These are phyloP conservation scores for Neocrepidodera transversa DNA, from an alignment of 2,888 invertebrate genomes.

Conservation along the genomic window DNA sequence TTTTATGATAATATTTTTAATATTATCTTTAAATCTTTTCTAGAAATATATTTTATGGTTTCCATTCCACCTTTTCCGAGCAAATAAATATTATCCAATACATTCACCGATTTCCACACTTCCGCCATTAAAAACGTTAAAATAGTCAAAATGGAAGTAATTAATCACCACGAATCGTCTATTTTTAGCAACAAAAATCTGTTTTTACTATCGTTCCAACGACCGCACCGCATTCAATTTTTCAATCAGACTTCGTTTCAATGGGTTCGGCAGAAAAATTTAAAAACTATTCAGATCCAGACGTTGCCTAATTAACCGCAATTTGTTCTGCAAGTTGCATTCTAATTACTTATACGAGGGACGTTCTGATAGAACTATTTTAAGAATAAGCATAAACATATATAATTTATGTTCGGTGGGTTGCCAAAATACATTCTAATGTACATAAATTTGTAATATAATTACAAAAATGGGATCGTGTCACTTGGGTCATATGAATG, in stretches of 20 bases:
- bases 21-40: too few relatives aligned
- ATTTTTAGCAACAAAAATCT: neutral
- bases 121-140: slow-evolving; percentile 1
- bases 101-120: slow-evolving; percentile 2
- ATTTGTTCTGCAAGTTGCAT: slow-evolving; percentile 1
- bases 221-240: neutral
- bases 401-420: too few relatives aligned
- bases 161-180: neutral
- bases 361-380: neutral
- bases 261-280: neutral
- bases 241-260: neutral
- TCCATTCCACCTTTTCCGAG: too few relatives aligned
- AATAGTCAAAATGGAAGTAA: slow-evolving; percentile 5
- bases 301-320: neutral
- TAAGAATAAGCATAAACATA: too few relatives aligned
- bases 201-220: slow-evolving; percentile 1
- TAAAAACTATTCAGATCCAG: neutral
- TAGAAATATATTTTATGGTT: too few relatives aligned
- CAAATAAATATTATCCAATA: too few relatives aligned
- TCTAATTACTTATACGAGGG: neutral
- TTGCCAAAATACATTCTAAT: too few relatives aligned
- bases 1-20: too few relatives aligned
- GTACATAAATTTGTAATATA: too few relatives aligned
- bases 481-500: too few relatives aligned
- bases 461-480: too few relatives aligned